These are phyloP conservation scores for Ennomos erosarius DNA, from an alignment of 2,888 invertebrate genomes.

Conservation along the genomic window DNA sequence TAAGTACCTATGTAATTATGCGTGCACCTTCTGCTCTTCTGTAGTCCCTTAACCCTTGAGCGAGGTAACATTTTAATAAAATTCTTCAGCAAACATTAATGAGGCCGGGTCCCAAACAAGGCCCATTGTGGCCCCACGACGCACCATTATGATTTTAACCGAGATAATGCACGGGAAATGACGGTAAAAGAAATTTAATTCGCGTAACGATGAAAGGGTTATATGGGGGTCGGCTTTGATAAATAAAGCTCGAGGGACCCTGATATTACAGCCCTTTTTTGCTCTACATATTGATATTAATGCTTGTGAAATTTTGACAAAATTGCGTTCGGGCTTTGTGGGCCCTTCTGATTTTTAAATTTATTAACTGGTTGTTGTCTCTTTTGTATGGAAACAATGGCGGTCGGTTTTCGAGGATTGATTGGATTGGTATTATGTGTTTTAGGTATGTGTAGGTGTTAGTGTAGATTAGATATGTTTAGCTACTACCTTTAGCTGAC, in stretches of 20 bases:
- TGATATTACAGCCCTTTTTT: slow-evolving; percentile 79
- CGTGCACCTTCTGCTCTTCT: neutral
- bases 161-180: slow-evolving; percentile 85
- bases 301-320: slow-evolving; percentile 81
- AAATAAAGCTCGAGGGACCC: slow-evolving; percentile 77
- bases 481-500: too few relatives aligned
- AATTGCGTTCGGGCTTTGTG: slow-evolving; percentile 63
- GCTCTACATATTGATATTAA: slow-evolving; percentile 83
- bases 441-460: too few relatives aligned
- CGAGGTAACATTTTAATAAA: slow-evolving; percentile 83
- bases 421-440: too few relatives aligned
- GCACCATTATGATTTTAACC: slow-evolving; percentile 82
- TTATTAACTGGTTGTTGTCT: slow-evolving; percentile 30
- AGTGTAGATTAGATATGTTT: too few relatives aligned
- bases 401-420: slow-evolving; percentile 3
- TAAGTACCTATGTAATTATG: too few relatives aligned
- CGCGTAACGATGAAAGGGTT: slow-evolving; percentile 84
- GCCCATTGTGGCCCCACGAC: slow-evolving; percentile 70
- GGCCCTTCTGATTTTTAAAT: slow-evolving; percentile 45
- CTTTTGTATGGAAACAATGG: slow-evolving; percentile 26
- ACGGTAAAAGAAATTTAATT: slow-evolving; percentile 85
- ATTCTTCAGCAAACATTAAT: slow-evolving; percentile 82
- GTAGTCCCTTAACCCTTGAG: slow-evolving; percentile 63
- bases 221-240: slow-evolving; percentile 77
- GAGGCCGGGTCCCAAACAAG: slow-evolving; percentile 72